phyloP scores from a whole-genome alignment of 2,888 invertebrate species.

The Netelia inedita region DNA sequence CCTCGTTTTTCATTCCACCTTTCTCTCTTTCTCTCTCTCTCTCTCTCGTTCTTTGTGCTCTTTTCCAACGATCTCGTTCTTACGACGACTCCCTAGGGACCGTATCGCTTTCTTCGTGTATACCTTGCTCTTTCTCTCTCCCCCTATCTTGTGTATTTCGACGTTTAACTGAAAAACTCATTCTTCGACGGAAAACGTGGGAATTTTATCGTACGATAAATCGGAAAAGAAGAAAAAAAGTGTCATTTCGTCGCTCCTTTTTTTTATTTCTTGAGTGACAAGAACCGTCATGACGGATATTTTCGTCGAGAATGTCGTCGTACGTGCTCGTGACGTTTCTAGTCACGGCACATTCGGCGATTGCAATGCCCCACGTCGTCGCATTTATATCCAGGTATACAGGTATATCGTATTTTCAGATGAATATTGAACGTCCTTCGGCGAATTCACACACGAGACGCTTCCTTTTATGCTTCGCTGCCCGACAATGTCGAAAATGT shows the following conservation, averaged over 20 bases:
- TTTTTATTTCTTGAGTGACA: constrained; percentile 2
- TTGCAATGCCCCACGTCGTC: constrained; percentile 7
- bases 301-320: constrained; percentile 23
- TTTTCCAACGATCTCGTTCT: constrained; percentile 38
- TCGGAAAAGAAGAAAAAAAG: constrained; percentile 13
- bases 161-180: constrained; percentile 57
- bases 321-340: constrained; percentile 28
- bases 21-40: not conserved
- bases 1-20: constrained; percentile 64
- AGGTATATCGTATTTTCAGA: constrained; percentile 29
- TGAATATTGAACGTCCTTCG: constrained; percentile 52
- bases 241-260: constrained; percentile 15
- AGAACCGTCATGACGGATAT: constrained; percentile 3
- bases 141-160: constrained; percentile 8
- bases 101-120: constrained; percentile 55
- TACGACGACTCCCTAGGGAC: constrained; percentile 46
- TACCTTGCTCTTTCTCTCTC: not conserved
- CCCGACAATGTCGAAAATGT: no score
- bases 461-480: not conserved
- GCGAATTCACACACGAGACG: constrained; percentile 13
- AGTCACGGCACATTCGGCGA: constrained; percentile 20
- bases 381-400: not conserved
- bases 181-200: constrained; percentile 43
- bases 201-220: constrained; percentile 61
- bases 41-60: not conserved